Percentiles rank a stretch among this genome's conserved stretches.
phyloP scores from a whole-genome alignment of 2,113 vertebrate genomes.

The Tenrec ecaudatus region DNA sequence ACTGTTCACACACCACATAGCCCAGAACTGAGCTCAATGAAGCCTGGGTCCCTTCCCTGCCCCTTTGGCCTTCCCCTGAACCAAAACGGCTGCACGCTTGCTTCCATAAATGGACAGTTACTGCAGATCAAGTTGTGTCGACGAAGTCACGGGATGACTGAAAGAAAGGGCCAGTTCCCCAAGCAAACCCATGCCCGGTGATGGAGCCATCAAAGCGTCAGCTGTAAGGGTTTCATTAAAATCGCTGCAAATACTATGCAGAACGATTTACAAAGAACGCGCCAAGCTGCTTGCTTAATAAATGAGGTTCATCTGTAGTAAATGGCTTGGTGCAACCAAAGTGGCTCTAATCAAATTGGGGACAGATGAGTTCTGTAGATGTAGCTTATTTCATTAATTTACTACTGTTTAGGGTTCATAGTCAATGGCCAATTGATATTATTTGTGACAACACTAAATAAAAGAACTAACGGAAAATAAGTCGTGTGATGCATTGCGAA shows the following conservation, averaged over 20 bases:
- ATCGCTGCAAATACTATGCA: conserved; percentile 75
- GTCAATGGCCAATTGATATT: conserved; percentile 88
- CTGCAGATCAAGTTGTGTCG: conserved; percentile 34
- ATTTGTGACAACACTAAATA: conserved; percentile 92
- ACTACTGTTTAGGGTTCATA: conserved; percentile 86
- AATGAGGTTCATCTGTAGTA: conserved; percentile 86
- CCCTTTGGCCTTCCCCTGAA: background rate
- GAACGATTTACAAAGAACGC: conserved; percentile 77
- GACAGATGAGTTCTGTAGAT: conserved; percentile 85
- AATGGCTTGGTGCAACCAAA: conserved; percentile 83
- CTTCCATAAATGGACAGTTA: background rate
- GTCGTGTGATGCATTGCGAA: conserved; percentile 89
- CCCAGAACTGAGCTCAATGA: background rate
- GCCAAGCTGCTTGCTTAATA: conserved; percentile 82
- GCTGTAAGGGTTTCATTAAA: conserved; percentile 84
- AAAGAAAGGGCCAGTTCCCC: conserved; percentile 56
- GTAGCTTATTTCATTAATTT: conserved; percentile 91
- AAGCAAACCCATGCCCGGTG: conserved; percentile 57
- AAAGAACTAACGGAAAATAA: conserved; percentile 90
- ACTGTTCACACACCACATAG: background rate
- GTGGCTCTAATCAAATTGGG: conserved; percentile 89
- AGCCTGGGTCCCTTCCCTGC: background rate
- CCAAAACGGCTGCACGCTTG: background rate
- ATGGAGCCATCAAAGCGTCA: conserved; percentile 77
- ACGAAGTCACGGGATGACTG: conserved; percentile 46